Base-by-base conservation (phyloP, 2,113 vertebrate species). In the Hypanus sabinus region DNA sequence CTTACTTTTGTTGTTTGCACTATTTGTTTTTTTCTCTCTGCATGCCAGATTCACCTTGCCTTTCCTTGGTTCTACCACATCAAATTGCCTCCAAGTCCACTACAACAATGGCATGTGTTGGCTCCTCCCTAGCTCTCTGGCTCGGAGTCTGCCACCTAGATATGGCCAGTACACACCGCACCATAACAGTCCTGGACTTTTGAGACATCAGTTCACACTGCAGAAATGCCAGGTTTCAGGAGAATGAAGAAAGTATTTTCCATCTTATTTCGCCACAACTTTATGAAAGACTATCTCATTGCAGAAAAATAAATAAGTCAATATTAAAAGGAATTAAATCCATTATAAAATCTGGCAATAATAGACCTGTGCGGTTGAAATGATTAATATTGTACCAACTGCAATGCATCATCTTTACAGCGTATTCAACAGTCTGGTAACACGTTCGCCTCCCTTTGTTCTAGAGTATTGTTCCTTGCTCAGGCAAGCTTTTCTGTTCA, bases 401-500 rank as follows among this genome's bases (percentile, higher is more conserved):
- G 0, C 12, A 68, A 79, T 68, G 18, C 85, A 90, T 33, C 60
- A 90, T 68, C 22, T 90, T 90, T 90, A 90, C 60, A 20, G 60
- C 57, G 65, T 33, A 88, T 88, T 65, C 60, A 65, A 33, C 27
- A 65, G 27, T 30, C 30, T n/a, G 85, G 62, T 90, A 90, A 90
- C 20, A 33, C 30, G 9, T 62, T 65, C 6, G 7, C 30, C 85
- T 33, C 30, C 60, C 60, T 90, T 36, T 90, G 60, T 36, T 90
- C 85, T 5, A 14, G 65, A 14, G 24, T 11, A 30, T 9, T 57
- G 38, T 65, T 60, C 62, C 14, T 68, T 90, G 57, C 60, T 90
- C 30, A 68, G 16, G n/a, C 60, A 65, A n/a, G 60, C 85, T 90
- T 90, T 65, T 65, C 85, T 65, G 6, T 90, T 90, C 85, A 90